A percentile compares a stretch with the other conserved stretches of the same genome.
Evolutionary conservation across 2,113 vertebrate genomes (phyloP).

Genomic region (Echinops telfairi): DNA sequence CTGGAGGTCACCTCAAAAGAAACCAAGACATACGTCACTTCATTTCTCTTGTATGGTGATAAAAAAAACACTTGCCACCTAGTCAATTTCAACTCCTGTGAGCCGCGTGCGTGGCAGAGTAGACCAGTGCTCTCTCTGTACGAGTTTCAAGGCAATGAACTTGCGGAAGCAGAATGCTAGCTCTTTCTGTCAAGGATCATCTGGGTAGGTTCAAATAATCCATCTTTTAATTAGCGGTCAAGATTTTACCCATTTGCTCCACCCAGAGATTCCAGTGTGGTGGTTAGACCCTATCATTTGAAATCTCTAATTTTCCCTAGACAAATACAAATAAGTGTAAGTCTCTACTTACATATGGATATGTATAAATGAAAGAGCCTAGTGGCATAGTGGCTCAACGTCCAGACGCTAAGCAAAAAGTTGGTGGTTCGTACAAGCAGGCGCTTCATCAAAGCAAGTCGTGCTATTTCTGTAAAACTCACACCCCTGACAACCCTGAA

Average conservation of each 20-base stretch:
- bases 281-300: not conserved
- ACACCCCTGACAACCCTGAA: not conserved
- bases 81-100: not conserved
- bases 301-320: not conserved
- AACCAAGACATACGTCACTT: not conserved
- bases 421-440: not conserved
- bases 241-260: not conserved
- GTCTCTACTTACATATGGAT: not conserved
- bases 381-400: not conserved
- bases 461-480: not conserved
- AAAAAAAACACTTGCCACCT: not conserved
- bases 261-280: not conserved
- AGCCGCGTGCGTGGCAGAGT: not conserved
- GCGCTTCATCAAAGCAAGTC: not conserved
- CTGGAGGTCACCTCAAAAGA: conserved; percentile 19
- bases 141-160: not conserved
- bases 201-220: not conserved
- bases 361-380: not conserved
- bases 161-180: not conserved
- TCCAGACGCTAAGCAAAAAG: not conserved
- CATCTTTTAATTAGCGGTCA: not conserved
- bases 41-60: not conserved
- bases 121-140: not conserved
- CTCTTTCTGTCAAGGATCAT: not conserved
- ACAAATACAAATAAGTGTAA: not conserved